Conservation (phyloP, 2,113 vertebrate genomes). For the Poecile atricapillus region DNA sequence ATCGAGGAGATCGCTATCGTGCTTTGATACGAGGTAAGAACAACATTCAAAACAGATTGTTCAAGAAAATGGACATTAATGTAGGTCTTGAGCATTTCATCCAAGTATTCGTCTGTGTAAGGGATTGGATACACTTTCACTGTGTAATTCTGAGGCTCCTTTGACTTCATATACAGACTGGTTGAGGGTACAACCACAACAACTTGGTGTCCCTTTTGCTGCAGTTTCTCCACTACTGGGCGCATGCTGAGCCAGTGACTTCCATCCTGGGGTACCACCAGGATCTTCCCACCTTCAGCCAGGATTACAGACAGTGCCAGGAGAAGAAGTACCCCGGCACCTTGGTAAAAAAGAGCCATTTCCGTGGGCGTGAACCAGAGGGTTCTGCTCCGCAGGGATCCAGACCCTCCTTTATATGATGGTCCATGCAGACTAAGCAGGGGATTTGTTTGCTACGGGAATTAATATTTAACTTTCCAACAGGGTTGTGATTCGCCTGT, state of each 20-base stretch:
- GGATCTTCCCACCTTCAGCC: constrained; percentile 67
- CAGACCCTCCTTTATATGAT: rapidly evolving
- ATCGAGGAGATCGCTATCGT: no score
- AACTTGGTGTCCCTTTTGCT: no score
- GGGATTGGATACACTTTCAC: constrained; percentile 66
- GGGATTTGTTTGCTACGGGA: not conserved
- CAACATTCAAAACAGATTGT: not conserved
- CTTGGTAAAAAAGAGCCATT: not conserved
- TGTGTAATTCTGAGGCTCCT: constrained; percentile 68
- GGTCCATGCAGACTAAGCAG: not conserved
- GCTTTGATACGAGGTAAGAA: no score
- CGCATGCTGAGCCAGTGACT: constrained; percentile 86
- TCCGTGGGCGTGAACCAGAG: rapidly evolving
- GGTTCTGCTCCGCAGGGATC: not conserved
- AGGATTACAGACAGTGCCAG: not conserved
- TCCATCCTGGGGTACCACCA: constrained; percentile 85
- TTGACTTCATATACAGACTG: constrained; percentile 67
- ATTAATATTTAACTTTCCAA: no score
- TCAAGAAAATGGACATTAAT: not conserved
- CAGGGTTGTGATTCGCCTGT: no score
- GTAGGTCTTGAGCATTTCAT: rapidly evolving
- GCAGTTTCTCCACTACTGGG: constrained; percentile 71
- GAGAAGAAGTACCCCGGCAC: not conserved
- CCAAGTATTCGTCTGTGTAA: constrained; percentile 28
- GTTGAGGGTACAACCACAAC: no score